Conservation (phyloP, 2,797 vertebrate genomes). For the Halcyon badia region DNA sequence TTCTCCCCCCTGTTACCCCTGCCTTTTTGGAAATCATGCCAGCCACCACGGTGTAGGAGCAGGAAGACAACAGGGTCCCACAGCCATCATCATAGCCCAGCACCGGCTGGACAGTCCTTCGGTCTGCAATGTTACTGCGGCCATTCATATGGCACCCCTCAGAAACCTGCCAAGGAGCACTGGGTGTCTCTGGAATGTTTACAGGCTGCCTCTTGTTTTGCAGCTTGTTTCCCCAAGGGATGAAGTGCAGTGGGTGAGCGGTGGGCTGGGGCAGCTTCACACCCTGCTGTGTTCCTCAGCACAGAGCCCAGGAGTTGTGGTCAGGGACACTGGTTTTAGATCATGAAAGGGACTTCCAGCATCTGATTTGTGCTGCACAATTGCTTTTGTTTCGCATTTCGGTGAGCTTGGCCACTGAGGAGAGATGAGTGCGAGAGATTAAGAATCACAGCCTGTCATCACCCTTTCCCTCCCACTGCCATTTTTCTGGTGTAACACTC, state of each 20-base stretch:
- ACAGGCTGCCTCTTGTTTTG: not conserved
- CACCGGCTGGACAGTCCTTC: not conserved
- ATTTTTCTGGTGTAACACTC: not conserved
- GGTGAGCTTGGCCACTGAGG: slow-evolving; percentile 22
- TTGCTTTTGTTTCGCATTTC: slow-evolving; percentile 1
- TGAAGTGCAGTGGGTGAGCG: not conserved
- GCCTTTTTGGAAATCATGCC: not conserved
- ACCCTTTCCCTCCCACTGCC: not conserved
- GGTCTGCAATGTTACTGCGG: not conserved
- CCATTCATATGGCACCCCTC: not conserved
- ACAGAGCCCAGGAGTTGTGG: not conserved
- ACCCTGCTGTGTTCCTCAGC: not conserved
- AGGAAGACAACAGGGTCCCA: not conserved
- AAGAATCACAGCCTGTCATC: slow-evolving; percentile 23
- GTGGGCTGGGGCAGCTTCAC: not conserved
- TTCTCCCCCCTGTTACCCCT: fast-evolving
- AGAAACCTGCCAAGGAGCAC: not conserved
- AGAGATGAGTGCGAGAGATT: not conserved
- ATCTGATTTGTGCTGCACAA: not conserved
- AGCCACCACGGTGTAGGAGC: not conserved
- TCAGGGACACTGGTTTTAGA: not conserved
- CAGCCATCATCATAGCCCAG: not conserved
- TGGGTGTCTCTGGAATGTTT: not conserved
- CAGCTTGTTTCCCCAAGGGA: not conserved
- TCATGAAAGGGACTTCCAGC: not conserved